Evolutionary conservation across 1,140 invertebrate genomes (phyloP), one percentile per base, ranked within the genome.

Genomic region (Homarus americanus): DNA sequence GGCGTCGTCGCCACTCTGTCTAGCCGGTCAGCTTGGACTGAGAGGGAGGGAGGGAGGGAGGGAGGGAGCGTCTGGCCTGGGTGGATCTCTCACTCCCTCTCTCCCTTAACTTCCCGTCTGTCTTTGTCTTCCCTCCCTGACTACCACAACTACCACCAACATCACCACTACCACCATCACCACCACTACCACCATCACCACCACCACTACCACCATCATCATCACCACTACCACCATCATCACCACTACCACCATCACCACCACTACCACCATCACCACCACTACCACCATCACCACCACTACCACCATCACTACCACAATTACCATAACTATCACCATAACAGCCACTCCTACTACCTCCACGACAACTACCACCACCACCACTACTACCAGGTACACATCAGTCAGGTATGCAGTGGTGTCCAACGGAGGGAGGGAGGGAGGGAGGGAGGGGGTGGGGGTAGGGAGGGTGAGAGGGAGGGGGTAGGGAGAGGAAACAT

Each of bases 161-260:
- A n/a, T n/a, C 7, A 32, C 73, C 73, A 36, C 73, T 38, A 75
- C 28, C 73, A 75, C 73, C 73, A 75, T 38, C 73, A 75, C 36
- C 34, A 75, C 15, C 72, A 15, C 72, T 72, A 32, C 66, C 66
- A 72, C 66, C n/a, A 72, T 7, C 24, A 9, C 34, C 28, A 36
- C n/a, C 28, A 75, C 73, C 73, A 75, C 73, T 20, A 72, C 69
- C 12, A 20, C 36, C 73, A 15, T 24, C 24, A 15, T 12, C 53
- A 63, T 24, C 53, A 10, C 24, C 24, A 15, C 12, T 63, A 63
- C 53, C 53, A 63, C 10, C 53, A 15, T 24, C 12, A 63, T 24
- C 12, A 10, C 53, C 53, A 63, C 24, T 10, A 63, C 53, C 53
- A 63, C 53, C 53, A 63, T 24, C 53, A 63, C 24, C 53, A 24